phyloP scores from a whole-genome alignment of 2,888 invertebrate species.

The Himalopsyche kuldschensis region DNA sequence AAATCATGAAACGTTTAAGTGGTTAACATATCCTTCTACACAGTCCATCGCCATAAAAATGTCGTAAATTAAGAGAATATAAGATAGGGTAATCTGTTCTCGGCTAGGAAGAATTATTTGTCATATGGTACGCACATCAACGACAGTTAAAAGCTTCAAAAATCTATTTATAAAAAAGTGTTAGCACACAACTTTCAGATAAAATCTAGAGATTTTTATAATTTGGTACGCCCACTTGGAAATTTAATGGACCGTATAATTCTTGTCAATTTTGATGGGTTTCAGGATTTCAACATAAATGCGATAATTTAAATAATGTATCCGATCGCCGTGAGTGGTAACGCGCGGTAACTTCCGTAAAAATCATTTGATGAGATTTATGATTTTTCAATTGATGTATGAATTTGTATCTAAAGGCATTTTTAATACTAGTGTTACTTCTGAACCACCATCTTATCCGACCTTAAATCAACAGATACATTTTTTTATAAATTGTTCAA shows the following conservation, averaged over 20 bases:
- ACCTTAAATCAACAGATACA: no score
- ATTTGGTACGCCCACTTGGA: background rate
- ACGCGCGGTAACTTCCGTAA: no score
- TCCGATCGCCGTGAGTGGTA: no score
- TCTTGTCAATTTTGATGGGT: background rate
- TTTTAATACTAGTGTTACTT: no score
- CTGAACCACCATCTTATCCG: no score
- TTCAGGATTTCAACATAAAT: no score
- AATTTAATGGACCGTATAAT: background rate
- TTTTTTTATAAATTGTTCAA: no score
- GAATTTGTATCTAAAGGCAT: no score
- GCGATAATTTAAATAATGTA: no score
- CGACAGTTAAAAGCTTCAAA: background rate
- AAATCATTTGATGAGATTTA: no score
- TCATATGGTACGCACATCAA: background rate
- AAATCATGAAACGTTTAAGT: no score
- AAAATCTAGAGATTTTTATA: background rate
- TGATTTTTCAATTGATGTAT: no score
- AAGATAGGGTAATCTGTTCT: background rate
- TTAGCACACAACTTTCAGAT: background rate
- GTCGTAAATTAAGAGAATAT: background rate
- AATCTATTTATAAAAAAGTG: background rate
- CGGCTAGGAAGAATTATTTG: background rate
- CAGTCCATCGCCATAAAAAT: background rate
- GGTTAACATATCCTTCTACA: background rate